Conservation (phyloP, 2,113 vertebrate species). For the Platycercus adscitus region DNA sequence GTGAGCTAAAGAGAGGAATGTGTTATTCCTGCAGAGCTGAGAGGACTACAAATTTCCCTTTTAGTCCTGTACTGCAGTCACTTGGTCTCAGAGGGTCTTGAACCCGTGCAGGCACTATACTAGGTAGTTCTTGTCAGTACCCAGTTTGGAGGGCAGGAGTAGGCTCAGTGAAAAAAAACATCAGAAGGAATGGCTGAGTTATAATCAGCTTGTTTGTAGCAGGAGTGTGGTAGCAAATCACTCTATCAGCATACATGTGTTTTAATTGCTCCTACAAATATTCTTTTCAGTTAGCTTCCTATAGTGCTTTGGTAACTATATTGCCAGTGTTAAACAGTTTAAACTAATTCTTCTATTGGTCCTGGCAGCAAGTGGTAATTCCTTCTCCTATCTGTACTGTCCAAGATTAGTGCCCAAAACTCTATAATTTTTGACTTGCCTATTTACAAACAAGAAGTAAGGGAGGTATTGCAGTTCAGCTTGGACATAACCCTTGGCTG, state of each 20-base stretch:
- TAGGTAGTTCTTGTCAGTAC: neutral
- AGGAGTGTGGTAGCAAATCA: neutral
- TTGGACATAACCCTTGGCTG: neutral
- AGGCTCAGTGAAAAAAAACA: neutral
- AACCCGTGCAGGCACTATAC: rapidly evolving
- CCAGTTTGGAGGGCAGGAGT: neutral
- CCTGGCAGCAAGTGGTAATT: neutral
- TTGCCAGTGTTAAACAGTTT: neutral
- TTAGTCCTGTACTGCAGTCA: neutral
- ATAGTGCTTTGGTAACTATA: neutral
- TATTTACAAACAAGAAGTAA: neutral
- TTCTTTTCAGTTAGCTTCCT: neutral
- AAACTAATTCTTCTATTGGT: neutral
- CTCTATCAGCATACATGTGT: neutral
- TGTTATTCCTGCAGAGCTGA: neutral
- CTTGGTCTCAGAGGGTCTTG: neutral
- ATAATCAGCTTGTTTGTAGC: neutral
- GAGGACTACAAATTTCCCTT: neutral
- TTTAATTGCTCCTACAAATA: neutral
- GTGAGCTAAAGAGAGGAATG: neutral
- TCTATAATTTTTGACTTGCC: neutral
- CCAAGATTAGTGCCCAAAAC: neutral
- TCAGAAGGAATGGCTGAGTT: neutral
- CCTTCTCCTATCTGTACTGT: neutral
- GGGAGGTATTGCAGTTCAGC: neutral